Evolutionary conservation across 2,888 invertebrate genomes (phyloP).

Genomic region (Tolmerus cingulatus): DNA sequence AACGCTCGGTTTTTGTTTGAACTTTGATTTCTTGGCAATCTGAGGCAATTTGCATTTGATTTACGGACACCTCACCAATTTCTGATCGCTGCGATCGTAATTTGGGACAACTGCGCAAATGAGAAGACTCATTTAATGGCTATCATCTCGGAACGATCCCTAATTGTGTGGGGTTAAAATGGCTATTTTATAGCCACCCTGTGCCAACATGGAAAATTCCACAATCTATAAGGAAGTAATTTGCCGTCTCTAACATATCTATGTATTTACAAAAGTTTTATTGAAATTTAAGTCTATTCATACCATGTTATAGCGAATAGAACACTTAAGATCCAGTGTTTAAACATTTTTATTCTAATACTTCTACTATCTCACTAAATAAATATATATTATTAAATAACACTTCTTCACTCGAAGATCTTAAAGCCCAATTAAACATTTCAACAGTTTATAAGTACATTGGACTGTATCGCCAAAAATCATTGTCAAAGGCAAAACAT

Average conservation of each 20-base stretch:
- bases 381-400: too few relatives aligned
- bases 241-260: background rate
- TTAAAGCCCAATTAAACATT: too few relatives aligned
- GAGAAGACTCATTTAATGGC: background rate
- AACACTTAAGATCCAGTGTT: background rate
- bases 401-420: too few relatives aligned
- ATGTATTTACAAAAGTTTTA: background rate
- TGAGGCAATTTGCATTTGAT: background rate
- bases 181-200: background rate
- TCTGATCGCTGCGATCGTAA: background rate
- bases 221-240: background rate
- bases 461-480: too few relatives aligned
- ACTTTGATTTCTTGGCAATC: constrained; percentile 8
- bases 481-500: too few relatives aligned
- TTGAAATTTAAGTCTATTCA: background rate
- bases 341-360: background rate
- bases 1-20: background rate
- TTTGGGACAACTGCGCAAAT: background rate
- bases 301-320: background rate
- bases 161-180: background rate
- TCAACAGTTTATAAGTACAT: too few relatives aligned
- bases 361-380: too few relatives aligned
- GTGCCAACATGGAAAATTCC: background rate
- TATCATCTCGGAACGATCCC: background rate
- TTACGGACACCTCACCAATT: background rate